A percentile compares a stretch with the other conserved stretches of the same genome.
phyloP scores from a whole-genome alignment of 2,113 vertebrate genomes.

The Sporophila hypoxantha region DNA sequence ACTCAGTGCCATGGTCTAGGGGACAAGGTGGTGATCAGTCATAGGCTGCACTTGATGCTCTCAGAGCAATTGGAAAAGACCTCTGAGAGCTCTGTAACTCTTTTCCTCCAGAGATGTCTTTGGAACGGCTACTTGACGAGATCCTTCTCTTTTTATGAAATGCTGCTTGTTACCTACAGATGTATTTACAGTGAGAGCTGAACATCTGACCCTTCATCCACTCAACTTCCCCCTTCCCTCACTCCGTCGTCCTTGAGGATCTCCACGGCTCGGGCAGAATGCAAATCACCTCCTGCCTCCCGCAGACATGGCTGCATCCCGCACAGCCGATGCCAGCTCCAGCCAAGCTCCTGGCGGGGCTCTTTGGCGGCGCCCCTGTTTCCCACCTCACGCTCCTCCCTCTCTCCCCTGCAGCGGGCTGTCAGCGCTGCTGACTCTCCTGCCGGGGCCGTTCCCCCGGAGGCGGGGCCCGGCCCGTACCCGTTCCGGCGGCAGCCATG shows the following conservation, averaged over 20 bases:
- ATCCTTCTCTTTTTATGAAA: not conserved
- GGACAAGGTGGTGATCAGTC: too few species aligned
- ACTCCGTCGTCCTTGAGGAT: conserved; percentile 56
- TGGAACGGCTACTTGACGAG: not conserved
- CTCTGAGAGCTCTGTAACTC: not conserved
- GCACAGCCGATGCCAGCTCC: conserved; percentile 2
- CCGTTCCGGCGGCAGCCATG: not conserved
- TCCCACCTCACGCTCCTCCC: conserved; percentile 51
- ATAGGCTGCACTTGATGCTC: not conserved
- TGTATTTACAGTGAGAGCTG: conserved; percentile 57
- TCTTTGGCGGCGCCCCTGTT: not conserved
- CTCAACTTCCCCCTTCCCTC: conserved; percentile 58
- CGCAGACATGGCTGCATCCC: conserved; percentile 5
- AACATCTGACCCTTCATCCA: conserved; percentile 1
- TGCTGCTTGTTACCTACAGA: conserved; percentile 13
- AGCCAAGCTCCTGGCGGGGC: conserved; percentile 16
- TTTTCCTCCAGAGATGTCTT: not conserved
- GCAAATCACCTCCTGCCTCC: conserved; percentile 42
- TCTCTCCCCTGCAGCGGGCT: fast-evolving
- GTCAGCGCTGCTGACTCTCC: fast-evolving
- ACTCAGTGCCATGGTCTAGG: not conserved
- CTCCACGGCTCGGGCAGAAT: conserved; percentile 48
- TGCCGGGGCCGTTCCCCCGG: not conserved
- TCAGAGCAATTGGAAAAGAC: too few species aligned
- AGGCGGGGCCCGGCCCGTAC: not conserved